Evolutionary conservation across 2,888 invertebrate species (phyloP).

Genomic region (Luffia ferchaultella): DNA sequence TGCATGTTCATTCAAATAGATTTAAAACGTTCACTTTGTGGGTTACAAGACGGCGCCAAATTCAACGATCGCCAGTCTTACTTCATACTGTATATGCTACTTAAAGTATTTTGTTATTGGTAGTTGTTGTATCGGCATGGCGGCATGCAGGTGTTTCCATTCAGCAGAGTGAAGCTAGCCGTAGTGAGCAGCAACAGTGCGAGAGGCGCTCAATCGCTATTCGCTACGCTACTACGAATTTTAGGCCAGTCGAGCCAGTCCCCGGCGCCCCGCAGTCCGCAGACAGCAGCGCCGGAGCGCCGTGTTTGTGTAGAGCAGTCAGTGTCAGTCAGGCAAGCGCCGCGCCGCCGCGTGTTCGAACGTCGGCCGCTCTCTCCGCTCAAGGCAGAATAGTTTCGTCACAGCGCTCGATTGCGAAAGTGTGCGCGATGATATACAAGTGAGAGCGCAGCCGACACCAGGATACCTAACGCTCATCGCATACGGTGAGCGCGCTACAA

Average conservation of each 20-base stretch:
- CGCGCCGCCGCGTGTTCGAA: conserved; percentile 1
- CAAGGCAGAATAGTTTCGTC: conserved; percentile 52
- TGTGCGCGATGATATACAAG: conserved; percentile 65
- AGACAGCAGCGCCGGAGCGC: neutral
- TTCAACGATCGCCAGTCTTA: neutral
- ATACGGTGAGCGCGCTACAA: conserved; percentile 56
- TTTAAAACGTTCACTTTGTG: neutral
- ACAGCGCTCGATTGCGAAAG: conserved; percentile 60
- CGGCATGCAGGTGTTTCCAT: conserved; percentile 17
- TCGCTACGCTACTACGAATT: conserved; percentile 17
- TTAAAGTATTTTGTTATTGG: neutral
- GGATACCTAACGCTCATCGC: conserved; percentile 57
- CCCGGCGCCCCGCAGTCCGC: conserved; percentile 9
- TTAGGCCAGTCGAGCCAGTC: conserved; percentile 17
- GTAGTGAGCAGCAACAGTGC: neutral
- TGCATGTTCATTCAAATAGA: too few relatives aligned
- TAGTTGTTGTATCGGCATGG: conserved; percentile 7
- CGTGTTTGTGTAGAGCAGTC: conserved; percentile 1
- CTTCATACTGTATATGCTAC: too few relatives aligned
- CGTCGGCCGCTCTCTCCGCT: conserved; percentile 33
- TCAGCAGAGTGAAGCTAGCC: neutral
- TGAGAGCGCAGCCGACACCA: conserved; percentile 55
- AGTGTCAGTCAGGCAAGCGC: conserved; percentile 4
- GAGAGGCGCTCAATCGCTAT: conserved; percentile 13
- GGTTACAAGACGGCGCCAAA: conserved; percentile 11